Percentiles rank a stretch among this genome's conserved stretches.
These are phyloP conservation scores for Myripristis murdjan DNA, from an alignment of 2,797 vertebrate species.

Conservation along the genomic window DNA sequence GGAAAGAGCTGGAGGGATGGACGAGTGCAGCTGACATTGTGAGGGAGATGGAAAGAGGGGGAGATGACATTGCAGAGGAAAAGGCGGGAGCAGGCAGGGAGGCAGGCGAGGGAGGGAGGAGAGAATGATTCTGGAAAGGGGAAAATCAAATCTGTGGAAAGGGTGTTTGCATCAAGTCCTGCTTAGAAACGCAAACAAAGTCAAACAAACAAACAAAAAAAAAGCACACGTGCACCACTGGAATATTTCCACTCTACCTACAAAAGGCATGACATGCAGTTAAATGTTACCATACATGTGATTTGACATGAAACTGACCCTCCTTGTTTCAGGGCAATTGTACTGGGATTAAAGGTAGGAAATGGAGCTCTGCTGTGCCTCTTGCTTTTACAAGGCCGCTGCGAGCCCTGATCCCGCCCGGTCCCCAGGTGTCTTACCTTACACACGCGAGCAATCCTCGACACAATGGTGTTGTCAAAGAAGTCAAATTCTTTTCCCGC, in stretches of 20 bases:
- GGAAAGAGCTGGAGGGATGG: conserved; percentile 73
- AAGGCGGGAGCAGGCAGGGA: no score
- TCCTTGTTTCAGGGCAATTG: conserved; percentile 46
- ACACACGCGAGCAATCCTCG: conserved; percentile 93
- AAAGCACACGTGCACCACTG: conserved; percentile 15
- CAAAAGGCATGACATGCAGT: conserved; percentile 18
- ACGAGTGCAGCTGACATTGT: conserved; percentile 78
- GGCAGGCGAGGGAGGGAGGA: conserved; percentile 24
- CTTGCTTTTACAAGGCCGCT: conserved; percentile 22
- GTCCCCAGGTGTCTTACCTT: conserved; percentile 85
- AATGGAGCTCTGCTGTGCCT: conserved; percentile 19
- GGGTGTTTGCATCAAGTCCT: conserved; percentile 61
- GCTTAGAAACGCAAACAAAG: not conserved
- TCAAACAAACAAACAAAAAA: conserved; percentile 45
- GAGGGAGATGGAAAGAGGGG: conserved; percentile 68
- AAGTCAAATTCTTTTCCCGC: conserved; percentile 94
- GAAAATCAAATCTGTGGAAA: conserved; percentile 68
- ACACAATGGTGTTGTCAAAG: conserved; percentile 95
- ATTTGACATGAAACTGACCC: conserved; percentile 44
- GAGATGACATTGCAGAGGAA: conserved; percentile 74
- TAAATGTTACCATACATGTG: conserved; percentile 32
- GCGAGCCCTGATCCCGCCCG: conserved; percentile 16
- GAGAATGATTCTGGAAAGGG: conserved; percentile 53
- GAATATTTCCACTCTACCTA: conserved; percentile 42
- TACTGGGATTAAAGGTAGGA: conserved; percentile 57